A percentile compares a stretch with the other conserved stretches of the same genome.
Conservation (phyloP, 2,797 vertebrate genomes). For the Oophaga sylvatica region DNA sequence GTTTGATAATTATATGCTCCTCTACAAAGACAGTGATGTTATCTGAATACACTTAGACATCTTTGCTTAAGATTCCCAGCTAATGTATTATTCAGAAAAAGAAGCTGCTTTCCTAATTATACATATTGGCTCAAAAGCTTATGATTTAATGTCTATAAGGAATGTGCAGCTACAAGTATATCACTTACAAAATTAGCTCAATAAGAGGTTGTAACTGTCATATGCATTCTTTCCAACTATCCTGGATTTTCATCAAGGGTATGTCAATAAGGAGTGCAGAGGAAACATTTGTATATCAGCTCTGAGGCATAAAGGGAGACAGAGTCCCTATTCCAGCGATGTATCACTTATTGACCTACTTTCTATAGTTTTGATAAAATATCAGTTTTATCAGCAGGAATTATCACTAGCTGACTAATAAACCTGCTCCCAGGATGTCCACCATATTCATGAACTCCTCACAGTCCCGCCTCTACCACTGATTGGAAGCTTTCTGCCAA, state of each 20-base stretch:
- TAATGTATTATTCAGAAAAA: slow-evolving; percentile 23
- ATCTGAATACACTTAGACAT: slow-evolving; percentile 12
- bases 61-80: not conserved
- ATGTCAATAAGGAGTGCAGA: not conserved
- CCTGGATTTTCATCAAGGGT: not conserved
- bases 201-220: not conserved
- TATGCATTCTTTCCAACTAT: not conserved
- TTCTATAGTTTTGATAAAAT: no score
- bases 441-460: no score
- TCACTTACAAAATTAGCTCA: not conserved
- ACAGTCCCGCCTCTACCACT: no score
- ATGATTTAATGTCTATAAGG: slow-evolving; percentile 4
- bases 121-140: not conserved
- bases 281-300: not conserved
- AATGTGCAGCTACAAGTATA: slow-evolving; percentile 19
- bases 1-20: slow-evolving; percentile 14
- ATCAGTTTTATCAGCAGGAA: no score
- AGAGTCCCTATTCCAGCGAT: not conserved
- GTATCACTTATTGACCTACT: no score
- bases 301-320: not conserved
- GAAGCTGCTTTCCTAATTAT: not conserved
- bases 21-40: not conserved
- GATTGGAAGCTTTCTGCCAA: no score
- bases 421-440: no score
- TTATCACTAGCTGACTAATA: no score